Percentiles rank a stretch among this genome's conserved stretches.
Conservation (phyloP, 2,888 invertebrate genomes). For the Rhagophthalmus giganteus region DNA sequence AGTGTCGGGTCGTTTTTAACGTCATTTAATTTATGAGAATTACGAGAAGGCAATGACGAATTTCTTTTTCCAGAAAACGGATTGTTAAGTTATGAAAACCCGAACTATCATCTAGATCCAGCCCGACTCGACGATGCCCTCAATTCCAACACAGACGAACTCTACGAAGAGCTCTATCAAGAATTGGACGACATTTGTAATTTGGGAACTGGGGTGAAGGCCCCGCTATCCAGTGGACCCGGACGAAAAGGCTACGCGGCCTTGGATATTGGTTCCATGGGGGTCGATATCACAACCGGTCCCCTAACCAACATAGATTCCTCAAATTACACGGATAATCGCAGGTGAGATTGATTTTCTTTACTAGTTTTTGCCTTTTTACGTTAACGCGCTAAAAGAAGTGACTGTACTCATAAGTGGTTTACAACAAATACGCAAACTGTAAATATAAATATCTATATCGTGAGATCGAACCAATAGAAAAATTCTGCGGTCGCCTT, state of each 20-base stretch:
- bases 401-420: slow-evolving; percentile 2
- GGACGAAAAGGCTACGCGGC: slow-evolving; percentile 67
- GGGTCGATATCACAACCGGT: slow-evolving; percentile 67
- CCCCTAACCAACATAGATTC: slow-evolving; percentile 58
- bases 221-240: slow-evolving; percentile 59
- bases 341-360: slow-evolving; percentile 57
- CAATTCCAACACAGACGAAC: slow-evolving; percentile 65
- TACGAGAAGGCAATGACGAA: too few relatives aligned
- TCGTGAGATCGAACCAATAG: too few relatives aligned
- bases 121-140: slow-evolving; percentile 75
- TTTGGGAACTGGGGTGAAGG: slow-evolving; percentile 57
- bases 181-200: slow-evolving; percentile 63
- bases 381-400: neutral
- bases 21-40: too few relatives aligned
- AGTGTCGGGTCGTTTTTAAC: too few relatives aligned
- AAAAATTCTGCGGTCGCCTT: neutral
- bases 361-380: neutral
- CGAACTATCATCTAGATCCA: slow-evolving; percentile 84
- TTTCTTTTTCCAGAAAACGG: slow-evolving; percentile 72
- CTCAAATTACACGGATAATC: slow-evolving; percentile 54
- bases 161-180: slow-evolving; percentile 74
- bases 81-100: slow-evolving; percentile 87
- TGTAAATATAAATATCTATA: too few relatives aligned
- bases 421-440: too few relatives aligned
- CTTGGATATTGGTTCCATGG: slow-evolving; percentile 71